These are phyloP conservation scores for Drosophila eugracilis DNA, from an alignment of 1,140 invertebrate genomes.

Conservation along the genomic window DNA sequence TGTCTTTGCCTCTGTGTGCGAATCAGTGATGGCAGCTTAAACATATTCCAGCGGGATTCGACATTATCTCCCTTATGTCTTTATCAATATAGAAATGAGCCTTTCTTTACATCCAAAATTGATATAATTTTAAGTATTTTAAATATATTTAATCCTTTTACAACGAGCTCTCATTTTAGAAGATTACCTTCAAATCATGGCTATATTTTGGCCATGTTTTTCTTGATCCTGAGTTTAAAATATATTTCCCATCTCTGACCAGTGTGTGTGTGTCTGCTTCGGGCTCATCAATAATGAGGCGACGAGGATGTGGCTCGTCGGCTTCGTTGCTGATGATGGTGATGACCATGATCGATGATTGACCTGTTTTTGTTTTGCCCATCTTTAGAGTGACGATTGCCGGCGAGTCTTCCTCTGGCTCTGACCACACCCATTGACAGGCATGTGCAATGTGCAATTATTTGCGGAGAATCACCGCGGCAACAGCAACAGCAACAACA, in stretches of 20 bases:
- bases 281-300: constrained; percentile 73
- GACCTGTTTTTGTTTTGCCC: constrained; percentile 74
- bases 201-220: too few relatives aligned
- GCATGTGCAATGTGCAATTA: constrained; percentile 73
- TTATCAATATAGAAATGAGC: too few relatives aligned
- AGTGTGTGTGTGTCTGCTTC: constrained; percentile 8
- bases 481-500: too few relatives aligned
- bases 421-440: constrained; percentile 79
- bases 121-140: too few relatives aligned
- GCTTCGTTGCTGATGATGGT: constrained; percentile 54
- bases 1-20: constrained; percentile 6
- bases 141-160: too few relatives aligned
- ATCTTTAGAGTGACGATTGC: constrained; percentile 76
- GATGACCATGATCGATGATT: constrained; percentile 84
- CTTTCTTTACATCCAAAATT: too few relatives aligned
- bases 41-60: background rate
- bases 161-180: too few relatives aligned
- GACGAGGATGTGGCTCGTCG: constrained; percentile 47
- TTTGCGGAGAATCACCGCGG: constrained; percentile 73
- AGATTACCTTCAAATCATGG: background rate
- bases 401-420: constrained; percentile 43
- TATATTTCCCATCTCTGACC: constrained; percentile 14
- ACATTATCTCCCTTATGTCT: too few relatives aligned
- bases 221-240: background rate
- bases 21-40: constrained; percentile 6